phyloP scores from a whole-genome alignment of 2,888 invertebrate genomes.

The Xestia xanthographa region DNA sequence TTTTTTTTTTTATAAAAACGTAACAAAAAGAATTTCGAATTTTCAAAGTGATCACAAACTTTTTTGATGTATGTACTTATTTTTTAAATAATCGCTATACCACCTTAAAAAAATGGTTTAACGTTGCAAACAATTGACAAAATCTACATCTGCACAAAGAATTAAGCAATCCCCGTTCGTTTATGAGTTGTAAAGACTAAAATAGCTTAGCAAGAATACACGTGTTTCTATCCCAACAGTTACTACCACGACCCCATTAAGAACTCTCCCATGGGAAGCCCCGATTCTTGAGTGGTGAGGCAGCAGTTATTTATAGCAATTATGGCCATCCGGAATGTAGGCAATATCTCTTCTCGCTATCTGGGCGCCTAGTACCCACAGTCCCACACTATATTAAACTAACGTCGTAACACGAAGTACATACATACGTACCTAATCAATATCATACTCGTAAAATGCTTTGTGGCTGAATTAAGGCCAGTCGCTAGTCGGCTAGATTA shows the following conservation, averaged over 20 bases:
- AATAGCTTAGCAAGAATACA: slow-evolving; percentile 24
- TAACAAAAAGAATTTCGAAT: too few relatives aligned
- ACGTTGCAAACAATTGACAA: not conserved
- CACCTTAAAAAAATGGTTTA: not conserved
- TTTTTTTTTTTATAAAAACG: too few relatives aligned
- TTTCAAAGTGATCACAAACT: too few relatives aligned
- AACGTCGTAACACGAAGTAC: not conserved
- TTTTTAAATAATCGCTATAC: not conserved
- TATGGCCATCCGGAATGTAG: slow-evolving; percentile 33
- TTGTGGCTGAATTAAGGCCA: not conserved
- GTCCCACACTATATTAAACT: not conserved
- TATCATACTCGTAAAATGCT: not conserved
- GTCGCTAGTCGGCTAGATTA: not conserved
- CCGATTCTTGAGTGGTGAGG: slow-evolving; percentile 24
- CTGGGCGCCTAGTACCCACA: slow-evolving; percentile 23
- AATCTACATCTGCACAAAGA: slow-evolving; percentile 5
- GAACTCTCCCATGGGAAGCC: slow-evolving; percentile 47
- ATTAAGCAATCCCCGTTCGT: not conserved
- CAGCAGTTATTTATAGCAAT: slow-evolving; percentile 40
- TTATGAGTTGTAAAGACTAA: not conserved
- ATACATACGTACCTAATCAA: too few relatives aligned
- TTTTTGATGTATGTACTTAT: too few relatives aligned
- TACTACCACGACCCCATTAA: slow-evolving; percentile 29
- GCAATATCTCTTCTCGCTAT: slow-evolving; percentile 15
- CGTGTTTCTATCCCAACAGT: slow-evolving; percentile 1